Base-by-base conservation (phyloP, 1,140 invertebrate genomes). In the Diabrotica undecimpunctata region DNA sequence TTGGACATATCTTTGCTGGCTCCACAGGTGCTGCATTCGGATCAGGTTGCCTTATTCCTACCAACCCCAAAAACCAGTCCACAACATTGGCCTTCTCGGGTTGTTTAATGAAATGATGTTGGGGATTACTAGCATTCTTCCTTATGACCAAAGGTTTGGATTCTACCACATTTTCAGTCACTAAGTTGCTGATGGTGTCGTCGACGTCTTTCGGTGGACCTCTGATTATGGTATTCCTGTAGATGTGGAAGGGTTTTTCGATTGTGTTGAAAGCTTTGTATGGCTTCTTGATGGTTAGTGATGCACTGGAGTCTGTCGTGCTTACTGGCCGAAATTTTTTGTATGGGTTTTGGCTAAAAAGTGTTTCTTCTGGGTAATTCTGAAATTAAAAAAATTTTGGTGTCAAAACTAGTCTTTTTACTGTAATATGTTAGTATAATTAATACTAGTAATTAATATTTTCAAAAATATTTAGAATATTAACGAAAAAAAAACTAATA, bases 21-120 rank as follows among this genome's bases (percentile, higher is more conserved):
- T 54, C 14, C 12, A 39, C 13, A 50, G 41, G 10, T 9, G 65
- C 51, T 14, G 64, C 13, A 12, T 50, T 66, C n/a, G 59, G 54
- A n/a, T 65, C 14, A 13, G 68, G 67, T 52, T 64, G 59, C 6
- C 55, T 52, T 51, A 71, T 62, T 0, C 74, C 74, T 62, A 75
- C 66, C 3, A 71, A 52, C 10, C 72, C 73, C 38, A 77, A 65
- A 56, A 77, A 66, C 75, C 75, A 77, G 64, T 77, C 75, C 14
- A 77, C 62, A 8, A 77, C 65, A 61, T 71, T 68, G 11, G 11
- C 37, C 35, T 39, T 60, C 9, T 65, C 12, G 25, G 37, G n/a
- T 25, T 59, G 25, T 36, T 11, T 7, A 39, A 56, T 14, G 13
- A 13, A n/a, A 35, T 52, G 53, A 5, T 62, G 38, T 6, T 57